Conservation (phyloP, 2,797 vertebrate genomes). For the Numenius phaeopus region DNA sequence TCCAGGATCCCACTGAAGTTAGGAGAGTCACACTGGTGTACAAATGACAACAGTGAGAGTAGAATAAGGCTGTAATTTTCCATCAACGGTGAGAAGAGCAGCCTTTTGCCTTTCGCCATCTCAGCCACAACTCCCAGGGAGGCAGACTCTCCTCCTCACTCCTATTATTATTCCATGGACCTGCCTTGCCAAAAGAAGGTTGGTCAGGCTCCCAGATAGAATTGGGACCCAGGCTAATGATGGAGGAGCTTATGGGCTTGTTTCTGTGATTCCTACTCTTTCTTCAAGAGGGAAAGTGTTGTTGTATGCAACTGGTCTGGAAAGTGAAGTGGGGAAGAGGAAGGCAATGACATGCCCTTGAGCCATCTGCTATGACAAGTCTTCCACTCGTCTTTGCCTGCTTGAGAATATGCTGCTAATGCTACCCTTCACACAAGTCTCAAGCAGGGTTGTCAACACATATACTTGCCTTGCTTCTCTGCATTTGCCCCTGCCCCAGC, state of each 20-base stretch:
- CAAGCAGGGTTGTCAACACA: not conserved
- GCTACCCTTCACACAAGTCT: not conserved
- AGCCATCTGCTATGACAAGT: not conserved
- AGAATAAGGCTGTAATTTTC: not conserved
- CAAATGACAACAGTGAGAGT: not conserved
- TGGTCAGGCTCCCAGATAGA: not conserved
- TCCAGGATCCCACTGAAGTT: not conserved
- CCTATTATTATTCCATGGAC: not conserved
- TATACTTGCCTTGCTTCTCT: slow-evolving; percentile 1
- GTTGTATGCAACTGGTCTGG: not conserved
- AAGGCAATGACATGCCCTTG: not conserved
- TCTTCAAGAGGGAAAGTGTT: not conserved
- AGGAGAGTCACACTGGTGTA: not conserved
- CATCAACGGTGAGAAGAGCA: not conserved
- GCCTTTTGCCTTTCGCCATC: not conserved
- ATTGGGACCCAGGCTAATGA: not conserved
- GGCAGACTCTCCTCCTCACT: not conserved
- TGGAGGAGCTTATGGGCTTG: not conserved
- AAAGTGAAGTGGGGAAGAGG: not conserved
- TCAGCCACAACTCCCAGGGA: not conserved
- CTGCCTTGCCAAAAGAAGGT: not conserved
- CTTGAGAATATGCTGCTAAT: not conserved
- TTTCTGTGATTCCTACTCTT: not conserved
- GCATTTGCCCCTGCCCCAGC: not conserved
- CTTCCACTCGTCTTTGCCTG: not conserved